Percentiles rank a stretch among this genome's conserved stretches.
Conservation (phyloP, 2,888 invertebrate species). For the Acronicta psi region DNA sequence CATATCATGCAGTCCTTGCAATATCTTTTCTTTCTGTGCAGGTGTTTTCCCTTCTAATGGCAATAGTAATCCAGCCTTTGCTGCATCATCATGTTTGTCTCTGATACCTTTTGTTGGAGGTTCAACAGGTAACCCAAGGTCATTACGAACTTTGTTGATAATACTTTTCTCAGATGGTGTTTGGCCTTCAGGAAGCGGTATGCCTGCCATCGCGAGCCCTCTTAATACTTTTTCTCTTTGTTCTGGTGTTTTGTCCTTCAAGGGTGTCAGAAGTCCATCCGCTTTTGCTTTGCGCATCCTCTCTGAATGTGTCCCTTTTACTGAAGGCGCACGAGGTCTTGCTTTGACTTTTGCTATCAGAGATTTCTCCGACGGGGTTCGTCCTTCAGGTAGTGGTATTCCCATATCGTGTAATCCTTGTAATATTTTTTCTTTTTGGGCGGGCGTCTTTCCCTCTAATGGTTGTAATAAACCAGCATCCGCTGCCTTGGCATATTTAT, state of each 20-base stretch:
- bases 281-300: constrained; percentile 12
- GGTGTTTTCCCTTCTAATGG: constrained; percentile 52
- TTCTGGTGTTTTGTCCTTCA: constrained; percentile 7
- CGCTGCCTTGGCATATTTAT: constrained; percentile 54
- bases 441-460: constrained; percentile 13
- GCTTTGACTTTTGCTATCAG: constrained; percentile 18
- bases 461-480: constrained; percentile 43
- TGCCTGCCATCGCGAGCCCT: constrained; percentile 39
- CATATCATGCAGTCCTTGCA: constrained; percentile 45
- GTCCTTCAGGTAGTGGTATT: constrained; percentile 30
- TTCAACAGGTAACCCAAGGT: constrained; percentile 59
- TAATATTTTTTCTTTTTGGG: constrained; percentile 21
- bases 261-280: constrained; percentile 36
- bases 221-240: constrained; percentile 23
- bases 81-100: constrained; percentile 38
- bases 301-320: background rate
- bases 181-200: too few relatives aligned
- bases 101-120: constrained; percentile 42
- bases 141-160: constrained; percentile 30
- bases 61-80: constrained; percentile 38
- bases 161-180: constrained; percentile 54
- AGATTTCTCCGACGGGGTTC: constrained; percentile 24
- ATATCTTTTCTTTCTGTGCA: constrained; percentile 56
- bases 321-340: background rate
- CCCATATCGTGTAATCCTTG: constrained; percentile 12